Conservation (phyloP, 2,797 vertebrate species). For the Serranus cabrilla region DNA sequence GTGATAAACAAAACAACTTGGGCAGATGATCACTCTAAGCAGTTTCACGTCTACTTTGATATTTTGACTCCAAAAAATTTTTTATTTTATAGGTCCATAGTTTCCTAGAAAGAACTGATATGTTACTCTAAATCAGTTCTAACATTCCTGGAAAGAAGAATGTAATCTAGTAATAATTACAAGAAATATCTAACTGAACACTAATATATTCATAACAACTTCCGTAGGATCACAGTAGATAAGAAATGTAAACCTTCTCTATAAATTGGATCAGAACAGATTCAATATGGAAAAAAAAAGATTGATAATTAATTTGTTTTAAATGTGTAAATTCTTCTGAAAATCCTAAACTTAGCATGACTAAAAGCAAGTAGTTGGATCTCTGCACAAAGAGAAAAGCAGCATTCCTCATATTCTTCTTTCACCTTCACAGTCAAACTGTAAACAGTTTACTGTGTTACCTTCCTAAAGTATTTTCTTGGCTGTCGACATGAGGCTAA, state of each 20-base stretch:
- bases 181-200: neutral
- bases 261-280: too few species aligned
- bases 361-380: neutral
- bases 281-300: neutral
- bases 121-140: neutral
- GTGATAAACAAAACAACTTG: too few species aligned
- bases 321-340: neutral
- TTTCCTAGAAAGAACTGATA: neutral
- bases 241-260: neutral
- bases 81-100: neutral
- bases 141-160: neutral
- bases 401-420: neutral
- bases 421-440: slow-evolving; percentile 3
- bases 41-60: too few species aligned
- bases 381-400: slow-evolving; percentile 7
- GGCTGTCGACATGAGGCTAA: neutral
- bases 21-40: too few species aligned
- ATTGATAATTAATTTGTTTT: neutral
- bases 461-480: slow-evolving; percentile 1
- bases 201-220: neutral
- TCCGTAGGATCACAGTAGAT: neutral
- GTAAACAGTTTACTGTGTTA: neutral
- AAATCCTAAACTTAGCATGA: neutral
- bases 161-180: neutral
- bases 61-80: neutral